Evolutionary conservation across 2,113 vertebrate species (phyloP), one percentile per base, ranked within the genome.

Genomic region (Pollimyrus isidori): DNA sequence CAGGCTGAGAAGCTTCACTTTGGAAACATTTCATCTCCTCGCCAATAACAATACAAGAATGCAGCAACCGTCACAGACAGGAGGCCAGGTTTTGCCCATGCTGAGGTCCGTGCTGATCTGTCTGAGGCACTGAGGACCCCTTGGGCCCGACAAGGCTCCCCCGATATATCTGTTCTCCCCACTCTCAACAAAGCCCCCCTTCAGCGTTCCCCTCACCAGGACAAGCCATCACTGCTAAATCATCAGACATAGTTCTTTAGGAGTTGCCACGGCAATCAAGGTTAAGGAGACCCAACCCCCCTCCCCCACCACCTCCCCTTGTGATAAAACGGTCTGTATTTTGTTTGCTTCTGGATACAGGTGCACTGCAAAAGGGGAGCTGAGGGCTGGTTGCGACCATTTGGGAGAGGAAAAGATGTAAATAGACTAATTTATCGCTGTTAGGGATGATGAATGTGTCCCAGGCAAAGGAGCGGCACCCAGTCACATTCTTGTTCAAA

Each of bases 401-500:
- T 13, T 86, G 30, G 19, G 21, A 35, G 39, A 2, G 73, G 69
- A 48, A 6, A 21, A 23, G n/a, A 46, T 87, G 86, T 35, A 45
- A 42, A 53, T 53, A 52, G 56, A 39, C 19, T 62, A n/a, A 35
- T 76, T 30, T 21, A 48, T 21, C 73, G 58, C 65, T 26, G 7
- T 80, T 88, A 80, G 46, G 11, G 30, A 88, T 88, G 88, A 50
- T n/a, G 10, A 88, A 48, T 73, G 65, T 26, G 39, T 73, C 26
- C 46, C 65, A 53, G 13, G 73, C 46, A 76, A 2, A 39, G 4
- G 62, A 50, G n/a, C n/a, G 5, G 46, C 7, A 7, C 15, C 46
- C 39, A 42, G 39, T 39, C 26, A 42, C 35, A 35, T 39, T 80
- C 35, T 5, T 80, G 35, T 42, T 80, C 73, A 80, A 19, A 80